A percentile compares a stretch with the other conserved stretches of the same genome.
Conservation (phyloP, 2,888 invertebrate genomes). For the Baccha elongata region DNA sequence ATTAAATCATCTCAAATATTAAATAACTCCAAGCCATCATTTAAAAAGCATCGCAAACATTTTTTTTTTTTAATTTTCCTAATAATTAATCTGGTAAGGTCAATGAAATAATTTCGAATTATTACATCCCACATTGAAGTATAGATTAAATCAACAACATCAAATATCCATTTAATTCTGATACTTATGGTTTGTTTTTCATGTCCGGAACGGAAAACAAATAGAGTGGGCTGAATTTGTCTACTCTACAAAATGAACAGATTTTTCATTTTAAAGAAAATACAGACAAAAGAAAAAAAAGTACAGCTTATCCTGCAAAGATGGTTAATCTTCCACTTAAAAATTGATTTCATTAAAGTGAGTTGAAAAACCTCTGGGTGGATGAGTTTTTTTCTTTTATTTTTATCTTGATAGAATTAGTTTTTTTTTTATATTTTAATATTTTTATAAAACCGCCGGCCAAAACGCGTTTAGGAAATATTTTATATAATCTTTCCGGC, state of each 20-base stretch:
- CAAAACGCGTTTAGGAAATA: too few species aligned
- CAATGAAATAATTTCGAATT: neutral
- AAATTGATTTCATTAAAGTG: conserved; percentile 10
- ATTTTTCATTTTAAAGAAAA: neutral
- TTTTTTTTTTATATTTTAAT: too few species aligned
- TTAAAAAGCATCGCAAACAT: too few species aligned
- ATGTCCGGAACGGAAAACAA: neutral
- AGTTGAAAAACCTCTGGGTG: neutral
- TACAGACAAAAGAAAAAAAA: neutral
- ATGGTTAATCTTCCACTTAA: conserved; percentile 4
- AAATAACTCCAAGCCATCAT: too few species aligned
- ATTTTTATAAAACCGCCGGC: too few species aligned
- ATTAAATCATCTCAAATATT: too few species aligned
- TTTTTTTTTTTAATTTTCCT: too few species aligned
- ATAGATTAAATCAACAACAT: conserved; percentile 1
- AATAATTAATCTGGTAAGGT: too few species aligned
- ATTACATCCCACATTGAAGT: neutral
- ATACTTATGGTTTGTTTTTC: conserved; percentile 10
- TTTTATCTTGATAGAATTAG: too few species aligned
- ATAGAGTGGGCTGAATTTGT: neutral
- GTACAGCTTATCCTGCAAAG: neutral
- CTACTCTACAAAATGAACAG: neutral
- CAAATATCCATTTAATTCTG: conserved; percentile 16
- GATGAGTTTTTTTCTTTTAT: too few species aligned
- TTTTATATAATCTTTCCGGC: too few species aligned